Base-by-base conservation (phyloP, 2,797 vertebrate species). In the Ctenosaura bakeri region DNA sequence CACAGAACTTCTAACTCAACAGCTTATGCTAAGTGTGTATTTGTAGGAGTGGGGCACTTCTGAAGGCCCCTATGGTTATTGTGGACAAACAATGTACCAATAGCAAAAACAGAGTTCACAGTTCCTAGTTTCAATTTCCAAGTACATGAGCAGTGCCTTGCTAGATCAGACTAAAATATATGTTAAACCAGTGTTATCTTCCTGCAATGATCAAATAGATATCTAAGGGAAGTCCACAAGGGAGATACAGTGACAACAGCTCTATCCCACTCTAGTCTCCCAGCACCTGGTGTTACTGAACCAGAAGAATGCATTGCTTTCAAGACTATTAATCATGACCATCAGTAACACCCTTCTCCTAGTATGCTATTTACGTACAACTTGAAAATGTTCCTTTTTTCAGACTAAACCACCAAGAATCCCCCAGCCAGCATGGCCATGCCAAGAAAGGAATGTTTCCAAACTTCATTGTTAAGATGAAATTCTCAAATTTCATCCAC, bases 1-100 rank as follows among this genome's bases (percentile, higher is more conserved):
- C 93, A 92, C 89, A 94, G 73, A 94, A 91, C 89, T 92, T 87
- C 89, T 92, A 95, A 95, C 96, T 96, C 95, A 94, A 92, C 85
- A 92, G 54, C 88, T 93, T 91, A 79, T 7, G 80, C 3, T 29
- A 81, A 93, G 88, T 95, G 35, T 76, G 73, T 38, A 38, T 38
- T 20, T 76, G 35, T 86, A 94, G 87, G 71, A 89, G 94, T 20
- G 92, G 85, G 88, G 50, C 82, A 69, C 46, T 0, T 0, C 64
- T 46, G 32, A 14, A 29, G 35, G n/a, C 20, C 1, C 1, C 52
- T 46, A 22, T 12, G 35, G 56, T n/a, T 26, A n/a, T 5, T 38
- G 46, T 64, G 26, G 73, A 62, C 20, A 62, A 8, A 2, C 26
- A 2, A 29, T 26, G 54, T 16, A 14, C 59, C 5, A 22, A 52